Evolutionary conservation across 2,113 vertebrate species (phyloP).

Genomic region (Atrichornis clamosus): DNA sequence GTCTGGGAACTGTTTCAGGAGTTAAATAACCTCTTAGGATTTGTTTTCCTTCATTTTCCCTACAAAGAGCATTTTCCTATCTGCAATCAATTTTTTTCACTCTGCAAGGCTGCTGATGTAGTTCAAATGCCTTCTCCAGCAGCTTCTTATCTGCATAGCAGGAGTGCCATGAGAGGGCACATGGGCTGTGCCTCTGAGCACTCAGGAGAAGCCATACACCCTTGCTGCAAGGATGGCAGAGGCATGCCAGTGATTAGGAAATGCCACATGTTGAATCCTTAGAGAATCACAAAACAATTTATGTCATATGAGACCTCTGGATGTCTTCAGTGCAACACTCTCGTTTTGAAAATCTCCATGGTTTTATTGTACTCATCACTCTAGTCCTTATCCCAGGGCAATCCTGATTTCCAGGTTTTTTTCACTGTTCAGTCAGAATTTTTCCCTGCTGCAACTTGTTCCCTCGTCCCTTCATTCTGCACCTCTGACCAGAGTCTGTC

Average conservation of each 20-base stretch:
- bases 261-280: background rate
- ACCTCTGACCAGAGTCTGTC: background rate
- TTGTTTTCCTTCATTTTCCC: background rate
- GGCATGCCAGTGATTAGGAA: background rate
- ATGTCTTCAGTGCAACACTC: background rate
- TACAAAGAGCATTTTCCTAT: background rate
- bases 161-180: background rate
- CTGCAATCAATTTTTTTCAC: background rate
- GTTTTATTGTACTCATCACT: background rate
- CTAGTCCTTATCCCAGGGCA: background rate
- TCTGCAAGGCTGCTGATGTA: background rate
- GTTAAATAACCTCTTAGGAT: background rate
- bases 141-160: fast-evolving
- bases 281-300: background rate
- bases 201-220: background rate
- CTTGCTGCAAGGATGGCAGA: fast-evolving
- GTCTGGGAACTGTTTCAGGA: background rate
- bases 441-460: background rate
- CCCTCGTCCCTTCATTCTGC: background rate
- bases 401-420: background rate
- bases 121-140: fast-evolving
- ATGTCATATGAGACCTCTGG: background rate
- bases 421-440: background rate
- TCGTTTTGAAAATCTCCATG: background rate
- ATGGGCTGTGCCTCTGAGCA: fast-evolving